Evolutionary conservation across 2,113 vertebrate genomes (phyloP), one percentile per base, ranked within the genome.

Genomic region (Heterocephalus glaber): DNA sequence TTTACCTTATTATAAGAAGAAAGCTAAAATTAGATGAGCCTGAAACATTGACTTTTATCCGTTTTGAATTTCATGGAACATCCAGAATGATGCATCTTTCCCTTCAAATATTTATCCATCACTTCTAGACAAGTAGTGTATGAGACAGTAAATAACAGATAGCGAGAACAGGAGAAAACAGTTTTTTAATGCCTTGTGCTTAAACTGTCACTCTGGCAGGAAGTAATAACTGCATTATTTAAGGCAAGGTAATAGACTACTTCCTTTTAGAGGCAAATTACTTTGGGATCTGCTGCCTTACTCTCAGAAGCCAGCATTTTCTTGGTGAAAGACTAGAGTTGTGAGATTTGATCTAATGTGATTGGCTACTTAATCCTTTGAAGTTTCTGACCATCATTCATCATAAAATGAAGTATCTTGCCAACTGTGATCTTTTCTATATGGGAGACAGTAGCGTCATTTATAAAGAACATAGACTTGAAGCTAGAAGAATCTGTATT

Each of bases 51-150:
- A 97, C 89, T 97, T 97, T 97, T 79, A 60, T 85, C 65, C 41
- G 87, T 96, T 81, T n/a, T 58, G 22, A 92, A 52, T 96, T 97
- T 95, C 96, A 89, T 70, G 82, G 92, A 97, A 33, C 89, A 66
- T 22, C 97, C 89, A 95, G 89, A 98, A 84, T 96, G 94, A 84
- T 96, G 93, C 95, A 97, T 98, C 96, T 95, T 95, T 96, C 95
- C 82, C 52, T 97, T 98, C 98, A 98, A 98, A 98, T 98, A 98
- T 98, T 98, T 98, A 98, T 97, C 97, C 94, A 76, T 98, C 95
- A 97, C 95, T 98, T 95, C 52, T 38, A 85, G 97, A 97, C 91
- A 66, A 98, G 61, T 76, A 90, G 94, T 98, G 66, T 90, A 95
- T 97, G 97, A 98, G 92, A 92, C 95, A 97, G 98, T 98, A 98